Evolutionary conservation across 2,888 invertebrate species (phyloP).

Genomic region (Drosophila siamana): DNA sequence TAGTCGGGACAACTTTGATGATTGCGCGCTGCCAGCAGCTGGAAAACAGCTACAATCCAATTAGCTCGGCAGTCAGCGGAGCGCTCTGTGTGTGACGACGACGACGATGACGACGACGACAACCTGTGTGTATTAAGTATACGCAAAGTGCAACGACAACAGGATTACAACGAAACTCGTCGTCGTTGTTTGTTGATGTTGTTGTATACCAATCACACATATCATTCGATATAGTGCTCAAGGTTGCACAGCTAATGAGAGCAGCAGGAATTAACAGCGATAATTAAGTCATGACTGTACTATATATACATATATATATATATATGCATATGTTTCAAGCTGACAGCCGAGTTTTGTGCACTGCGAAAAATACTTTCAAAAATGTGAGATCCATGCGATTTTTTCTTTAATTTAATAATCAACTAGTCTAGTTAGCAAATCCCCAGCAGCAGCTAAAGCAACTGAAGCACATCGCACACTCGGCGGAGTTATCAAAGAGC

Average conservation of each 20-base stretch:
- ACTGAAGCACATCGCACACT: too few species aligned
- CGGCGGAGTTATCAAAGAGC: background rate
- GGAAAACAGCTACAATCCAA: constrained; percentile 17
- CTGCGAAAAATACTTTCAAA: too few species aligned
- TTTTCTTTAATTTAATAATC: too few species aligned
- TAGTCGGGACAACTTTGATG: constrained; percentile 36
- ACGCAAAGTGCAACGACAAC: constrained; percentile 23
- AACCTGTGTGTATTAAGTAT: constrained; percentile 3
- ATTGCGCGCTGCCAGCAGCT: constrained; percentile 20
- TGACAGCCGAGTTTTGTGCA: too few species aligned
- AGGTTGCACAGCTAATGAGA: background rate
- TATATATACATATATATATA: too few species aligned
- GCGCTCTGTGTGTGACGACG: too few species aligned
- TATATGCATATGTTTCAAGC: too few species aligned
- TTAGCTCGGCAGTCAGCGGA: constrained; percentile 20
- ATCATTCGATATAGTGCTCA: constrained; percentile 10
- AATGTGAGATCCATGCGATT: too few species aligned
- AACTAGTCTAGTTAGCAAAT: background rate
- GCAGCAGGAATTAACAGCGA: too few species aligned
- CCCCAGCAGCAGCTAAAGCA: background rate
- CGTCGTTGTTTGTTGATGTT: too few species aligned
- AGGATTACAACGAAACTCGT: constrained; percentile 25
- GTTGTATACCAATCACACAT: constrained; percentile 9
- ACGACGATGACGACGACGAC: too few species aligned
- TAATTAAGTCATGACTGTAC: too few species aligned